Evolutionary conservation across 2,888 invertebrate species (phyloP), one percentile per base, ranked within the genome.

Genomic region (Exephanes ischioxanthus): DNA sequence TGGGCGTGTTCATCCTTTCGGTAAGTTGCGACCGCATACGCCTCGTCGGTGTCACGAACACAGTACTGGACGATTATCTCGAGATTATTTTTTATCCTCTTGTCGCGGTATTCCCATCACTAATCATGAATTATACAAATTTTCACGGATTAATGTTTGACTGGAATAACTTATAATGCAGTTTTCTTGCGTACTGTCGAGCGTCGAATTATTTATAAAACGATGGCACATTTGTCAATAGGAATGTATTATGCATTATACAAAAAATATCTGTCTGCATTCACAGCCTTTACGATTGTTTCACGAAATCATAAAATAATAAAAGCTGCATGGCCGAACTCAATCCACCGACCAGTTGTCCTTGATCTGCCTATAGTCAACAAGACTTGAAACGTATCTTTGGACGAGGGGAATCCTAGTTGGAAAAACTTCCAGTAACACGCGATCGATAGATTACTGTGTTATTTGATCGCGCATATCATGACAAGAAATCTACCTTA

Each of bases 1-100:
- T 78, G 19, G 75, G 70, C 30, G 70, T 78, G 9, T 26, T 81
- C 73, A 26, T 79, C 70, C 63, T 81, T 75, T 66, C 26, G 78
- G 85, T 75, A 73, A 82, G 85, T 85, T 30, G 16, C 9, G 71
- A 45, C 70, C 4, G 14, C 37, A 16, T 22, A 33, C 37, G 22
- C n/a, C 51, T 26, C 19, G 16, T 33, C 41, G n/a, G 26, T 71
- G 11, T 19, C 11, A 3, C 14, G n/a, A 11, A n/a, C 41, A 41
- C 1, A 11, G 45, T 72, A 55, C 11, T 22, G 3, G 53, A 63
- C 14, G 22, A 22, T n/a, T 51, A 72, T 61, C 61, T 19, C 6
- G 16, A 66, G 9, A 48, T 30, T 11, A 45, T 51, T 45, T 45
- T 37, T 66, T 66, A 66, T 3, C 37, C 11, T 1, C 16, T 41